Base-by-base conservation (phyloP, 2,888 invertebrate species). In the Diplolepis rosae region DNA sequence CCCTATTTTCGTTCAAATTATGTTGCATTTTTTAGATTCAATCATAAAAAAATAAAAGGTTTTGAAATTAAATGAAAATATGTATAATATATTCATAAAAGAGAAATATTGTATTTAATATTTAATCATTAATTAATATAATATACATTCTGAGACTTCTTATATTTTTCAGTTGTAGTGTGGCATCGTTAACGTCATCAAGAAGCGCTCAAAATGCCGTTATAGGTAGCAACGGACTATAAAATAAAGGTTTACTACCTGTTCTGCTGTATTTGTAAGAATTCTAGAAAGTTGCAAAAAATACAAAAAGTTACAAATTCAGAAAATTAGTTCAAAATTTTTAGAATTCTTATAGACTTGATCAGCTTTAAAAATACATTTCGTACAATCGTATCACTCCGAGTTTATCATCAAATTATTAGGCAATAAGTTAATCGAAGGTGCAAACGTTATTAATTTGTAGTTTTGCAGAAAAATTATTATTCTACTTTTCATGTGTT, bases 201-300 rank as follows among this genome's bases (percentile, higher is more conserved):
- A 61, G 39, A 35, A 61, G 61, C 24, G 39, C 39, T 61, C 24
- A 61, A 61, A 61, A 61, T 61, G n/a, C 61, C 24, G 61, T 39
- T 61, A 61, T 61, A 61, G 61, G 39, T 39, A 61, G 15, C 24
- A 32, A 39, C 24, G 61, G 24, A 61, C n/a, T n/a, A n/a, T n/a
- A n/a, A 9, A 7, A 39, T 61, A 24, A 61, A 39, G 13, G 22
- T 61, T 61, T 22, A 22, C 4, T n/a, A 42, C 7, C 15, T 56
- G 22, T 56, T 61, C 24, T 61, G 39, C 61, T 39, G 13, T 61
- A 50, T 22, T 24, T 61, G 13, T 61, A 61, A 22, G 61, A 61
- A 61, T 61, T 61, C 39, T 39, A 39, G 39, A 61, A 24, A 61
- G 24, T 5, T 61, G 61, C 24, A 39, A 13, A 39, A 35, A 24